Evolutionary conservation across 2,113 vertebrate species (phyloP).

Genomic region (Amazona vittata): DNA sequence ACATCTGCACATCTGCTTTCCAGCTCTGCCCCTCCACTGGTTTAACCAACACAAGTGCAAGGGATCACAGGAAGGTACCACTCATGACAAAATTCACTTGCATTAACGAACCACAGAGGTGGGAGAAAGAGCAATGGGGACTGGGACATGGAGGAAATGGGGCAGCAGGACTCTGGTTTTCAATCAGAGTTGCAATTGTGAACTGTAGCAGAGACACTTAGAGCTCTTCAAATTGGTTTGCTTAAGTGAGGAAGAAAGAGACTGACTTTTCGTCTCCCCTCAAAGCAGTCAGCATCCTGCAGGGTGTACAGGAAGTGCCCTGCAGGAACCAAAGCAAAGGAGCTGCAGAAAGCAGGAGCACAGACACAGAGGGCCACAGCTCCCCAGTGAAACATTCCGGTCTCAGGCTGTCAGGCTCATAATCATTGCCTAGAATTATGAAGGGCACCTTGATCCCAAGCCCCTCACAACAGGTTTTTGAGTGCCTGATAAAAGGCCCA

Average conservation of each 20-base stretch:
- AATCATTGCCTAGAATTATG: conserved; percentile 29
- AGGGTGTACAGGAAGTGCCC: background rate
- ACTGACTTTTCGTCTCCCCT: background rate
- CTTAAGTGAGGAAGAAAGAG: background rate
- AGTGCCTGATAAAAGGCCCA: conserved; percentile 1
- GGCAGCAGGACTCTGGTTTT: background rate
- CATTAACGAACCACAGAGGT: background rate
- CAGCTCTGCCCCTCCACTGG: background rate
- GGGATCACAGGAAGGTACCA: background rate
- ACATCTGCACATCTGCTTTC: background rate
- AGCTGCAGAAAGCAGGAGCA: background rate
- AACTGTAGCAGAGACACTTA: background rate
- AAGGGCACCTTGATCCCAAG: conserved; percentile 6
- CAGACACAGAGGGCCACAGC: background rate
- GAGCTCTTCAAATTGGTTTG: background rate
- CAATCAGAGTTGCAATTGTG: background rate
- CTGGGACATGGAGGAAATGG: background rate
- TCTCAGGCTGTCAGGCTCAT: background rate
- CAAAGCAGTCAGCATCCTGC: background rate
- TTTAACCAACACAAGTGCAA: background rate
- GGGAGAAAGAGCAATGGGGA: background rate
- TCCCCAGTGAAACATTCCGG: background rate
- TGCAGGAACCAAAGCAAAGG: background rate
- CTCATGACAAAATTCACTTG: background rate
- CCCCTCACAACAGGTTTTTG: conserved; percentile 9